phyloP scores from a whole-genome alignment of 2,113 vertebrate genomes.

The Nothocercus julius region DNA sequence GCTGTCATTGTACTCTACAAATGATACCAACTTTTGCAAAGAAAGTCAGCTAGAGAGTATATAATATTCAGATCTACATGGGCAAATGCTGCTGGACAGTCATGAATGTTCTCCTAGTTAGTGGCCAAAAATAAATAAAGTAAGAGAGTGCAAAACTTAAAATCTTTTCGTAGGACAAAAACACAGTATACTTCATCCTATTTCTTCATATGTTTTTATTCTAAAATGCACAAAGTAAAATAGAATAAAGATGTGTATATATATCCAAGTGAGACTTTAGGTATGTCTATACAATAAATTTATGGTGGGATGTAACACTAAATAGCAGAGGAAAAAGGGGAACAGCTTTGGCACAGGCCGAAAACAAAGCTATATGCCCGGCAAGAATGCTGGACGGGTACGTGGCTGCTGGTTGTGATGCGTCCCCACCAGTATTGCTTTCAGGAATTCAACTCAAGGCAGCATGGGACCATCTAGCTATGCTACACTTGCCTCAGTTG shows the following conservation, averaged over 20 bases:
- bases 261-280: not conserved
- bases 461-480: fast-evolving
- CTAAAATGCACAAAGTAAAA: no score
- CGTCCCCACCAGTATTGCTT: not conserved
- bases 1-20: not conserved
- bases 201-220: no score
- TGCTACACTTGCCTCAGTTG: not conserved
- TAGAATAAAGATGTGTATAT: no score
- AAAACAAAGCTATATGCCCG: not conserved
- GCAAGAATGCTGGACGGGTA: not conserved
- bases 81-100: not conserved
- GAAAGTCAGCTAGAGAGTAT: not conserved
- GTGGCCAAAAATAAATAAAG: no score
- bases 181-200: no score
- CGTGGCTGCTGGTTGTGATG: not conserved
- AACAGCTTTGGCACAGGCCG: not conserved
- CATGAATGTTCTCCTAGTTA: not conserved
- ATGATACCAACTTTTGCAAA: not conserved
- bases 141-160: no score
- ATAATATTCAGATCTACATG: not conserved
- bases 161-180: no score
- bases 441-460: not conserved
- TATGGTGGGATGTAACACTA: not conserved
- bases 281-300: not conserved
- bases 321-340: not conserved